Base-by-base conservation (phyloP, 1,140 invertebrate genomes). In the Drosophila parvula region DNA sequence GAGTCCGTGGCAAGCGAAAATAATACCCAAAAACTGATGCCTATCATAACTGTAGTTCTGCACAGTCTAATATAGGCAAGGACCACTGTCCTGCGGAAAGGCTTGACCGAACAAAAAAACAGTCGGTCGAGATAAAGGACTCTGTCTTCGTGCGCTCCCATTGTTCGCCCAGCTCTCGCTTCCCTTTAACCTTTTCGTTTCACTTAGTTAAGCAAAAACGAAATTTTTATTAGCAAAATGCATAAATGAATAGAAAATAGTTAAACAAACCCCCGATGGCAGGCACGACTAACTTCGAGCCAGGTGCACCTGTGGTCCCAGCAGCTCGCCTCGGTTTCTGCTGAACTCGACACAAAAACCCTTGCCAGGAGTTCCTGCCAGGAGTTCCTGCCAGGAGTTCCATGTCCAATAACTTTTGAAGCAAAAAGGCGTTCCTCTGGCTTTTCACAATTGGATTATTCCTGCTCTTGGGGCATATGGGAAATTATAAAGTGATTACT, bases 181-280 rank as follows among this genome's bases (percentile, higher is more conserved):
- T 48, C 36, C 76, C 63, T 71, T 88, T 78, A 83, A 88, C 83
- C 83, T 88, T 88, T 89, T 83, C 83, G 83, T 88, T 88, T 88
- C 83, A 88, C 83, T 88, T 88, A 89, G 83, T 88, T 89, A 88
- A 78, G 83, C 83, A 88, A 88, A 88, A 88, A 83, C 76, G 61
- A 89, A 88, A 89, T 89, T 88, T 88, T 89, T 88, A 88, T 88
- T 88, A 86, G 79, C 77, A 80, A 88, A 88, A 88, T 88, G 83
- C 83, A 88, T 89, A 88, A 88, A 88, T 88, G 83, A 88, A 88
- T 88, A 88, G 83, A 88, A 80, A 88, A 88, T 83, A 89, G 83
- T 86, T 88, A 74, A 62, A 74, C 82, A 81, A 70, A 58, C 67
- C 51, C 38, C 57, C 50, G 48, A 73, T 62, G 41, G 32, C 73